phyloP scores from a whole-genome alignment of 2,888 invertebrate genomes.

The Rhagophthalmus giganteus region DNA sequence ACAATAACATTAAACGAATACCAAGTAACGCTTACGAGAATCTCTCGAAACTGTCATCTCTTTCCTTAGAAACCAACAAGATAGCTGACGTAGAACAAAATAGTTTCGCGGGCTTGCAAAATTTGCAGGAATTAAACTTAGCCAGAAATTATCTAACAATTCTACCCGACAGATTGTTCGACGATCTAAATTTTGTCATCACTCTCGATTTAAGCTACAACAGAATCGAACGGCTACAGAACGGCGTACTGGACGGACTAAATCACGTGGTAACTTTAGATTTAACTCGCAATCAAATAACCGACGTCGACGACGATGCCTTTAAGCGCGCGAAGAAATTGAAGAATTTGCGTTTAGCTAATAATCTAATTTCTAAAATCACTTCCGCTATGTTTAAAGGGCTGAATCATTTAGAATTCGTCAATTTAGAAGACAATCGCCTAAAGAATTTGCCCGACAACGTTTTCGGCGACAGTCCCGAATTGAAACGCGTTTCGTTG shows the following conservation, averaged over 20 bases:
- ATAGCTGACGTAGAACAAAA: slow-evolving; percentile 2
- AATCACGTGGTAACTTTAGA: slow-evolving; percentile 1
- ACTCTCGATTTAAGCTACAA: slow-evolving; percentile 5
- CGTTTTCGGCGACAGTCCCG: neutral
- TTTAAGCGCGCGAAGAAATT: slow-evolving; percentile 2
- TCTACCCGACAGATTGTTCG: slow-evolving; percentile 1
- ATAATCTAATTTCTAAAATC: neutral
- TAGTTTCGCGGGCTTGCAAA: slow-evolving; percentile 2
- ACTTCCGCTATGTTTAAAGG: neutral
- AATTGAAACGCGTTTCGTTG: neutral
- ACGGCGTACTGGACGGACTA: neutral
- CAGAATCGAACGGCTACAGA: neutral
- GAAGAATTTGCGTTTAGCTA: neutral
- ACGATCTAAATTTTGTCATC: slow-evolving; percentile 1
- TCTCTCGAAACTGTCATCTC: neutral
- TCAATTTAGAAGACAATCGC: slow-evolving; percentile 3
- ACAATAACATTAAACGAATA: slow-evolving; percentile 7
- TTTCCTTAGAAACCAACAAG: slow-evolving; percentile 7
- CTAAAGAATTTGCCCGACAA: slow-evolving; percentile 2
- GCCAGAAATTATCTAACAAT: slow-evolving; percentile 3
- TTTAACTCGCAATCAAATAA: slow-evolving; percentile 8
- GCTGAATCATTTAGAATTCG: neutral
- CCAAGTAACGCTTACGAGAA: neutral
- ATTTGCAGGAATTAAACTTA: slow-evolving; percentile 6
- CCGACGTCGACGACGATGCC: neutral